phyloP scores from a whole-genome alignment of 2,797 vertebrate genomes.

The Brotula barbata region DNA sequence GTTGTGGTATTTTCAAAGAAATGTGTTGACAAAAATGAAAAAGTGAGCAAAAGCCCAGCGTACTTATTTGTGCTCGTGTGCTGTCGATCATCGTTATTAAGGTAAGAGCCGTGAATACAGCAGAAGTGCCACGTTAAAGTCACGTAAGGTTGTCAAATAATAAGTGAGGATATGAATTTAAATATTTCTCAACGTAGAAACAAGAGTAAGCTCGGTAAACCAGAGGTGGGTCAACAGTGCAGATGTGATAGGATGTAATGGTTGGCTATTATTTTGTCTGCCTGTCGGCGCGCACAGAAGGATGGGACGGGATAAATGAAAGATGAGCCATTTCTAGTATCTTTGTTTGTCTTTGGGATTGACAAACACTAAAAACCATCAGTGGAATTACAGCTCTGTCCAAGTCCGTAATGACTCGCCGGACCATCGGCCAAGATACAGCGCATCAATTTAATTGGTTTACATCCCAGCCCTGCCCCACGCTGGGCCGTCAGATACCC shows the following conservation, averaged over 20 bases:
- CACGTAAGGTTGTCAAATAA: conserved; percentile 2
- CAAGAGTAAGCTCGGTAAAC: no score
- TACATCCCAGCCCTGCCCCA: conserved; percentile 55
- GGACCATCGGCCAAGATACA: conserved; percentile 59
- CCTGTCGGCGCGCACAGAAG: conserved; percentile 11
- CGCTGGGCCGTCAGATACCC: conserved; percentile 45
- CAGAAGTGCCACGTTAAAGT: conserved; percentile 9
- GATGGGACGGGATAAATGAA: conserved; percentile 9
- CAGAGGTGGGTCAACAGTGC: background rate
- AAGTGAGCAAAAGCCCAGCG: background rate
- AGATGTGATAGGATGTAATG: background rate
- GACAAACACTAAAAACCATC: conserved; percentile 55
- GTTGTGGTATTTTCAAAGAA: conserved; percentile 4
- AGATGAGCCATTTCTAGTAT: conserved; percentile 4
- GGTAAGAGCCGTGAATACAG: no score
- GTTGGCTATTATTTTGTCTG: background rate
- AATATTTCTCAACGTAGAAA: background rate
- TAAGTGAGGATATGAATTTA: background rate
- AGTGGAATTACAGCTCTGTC: conserved; percentile 60
- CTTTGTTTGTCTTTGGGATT: conserved; percentile 51
- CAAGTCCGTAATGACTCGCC: conserved; percentile 65
- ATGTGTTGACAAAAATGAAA: background rate
- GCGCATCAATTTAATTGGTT: conserved; percentile 76
- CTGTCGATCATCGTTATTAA: no score
- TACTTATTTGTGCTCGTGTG: no score